Conservation (phyloP, 1,140 invertebrate genomes). For the Apis laboriosa region DNA sequence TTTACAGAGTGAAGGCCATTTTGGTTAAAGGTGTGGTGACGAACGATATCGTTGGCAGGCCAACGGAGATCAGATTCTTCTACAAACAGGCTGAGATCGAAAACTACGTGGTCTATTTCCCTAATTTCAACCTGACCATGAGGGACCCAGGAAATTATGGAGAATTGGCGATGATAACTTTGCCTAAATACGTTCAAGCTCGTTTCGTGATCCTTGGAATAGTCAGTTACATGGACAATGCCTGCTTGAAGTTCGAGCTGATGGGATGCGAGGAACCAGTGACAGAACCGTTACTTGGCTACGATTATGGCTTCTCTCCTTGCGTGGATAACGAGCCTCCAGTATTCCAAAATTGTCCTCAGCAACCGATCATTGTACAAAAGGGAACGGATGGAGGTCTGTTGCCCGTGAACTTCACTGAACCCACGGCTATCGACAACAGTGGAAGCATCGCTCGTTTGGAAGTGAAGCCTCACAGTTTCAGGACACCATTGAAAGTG, state of each 20-base stretch:
- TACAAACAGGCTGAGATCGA: constrained; percentile 96
- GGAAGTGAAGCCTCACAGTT: constrained; percentile 94
- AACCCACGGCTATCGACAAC: constrained; percentile 96
- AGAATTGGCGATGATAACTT: constrained; percentile 96
- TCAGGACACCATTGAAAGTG: constrained; percentile 92
- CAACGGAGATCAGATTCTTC: constrained; percentile 97
- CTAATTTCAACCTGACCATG: constrained; percentile 96
- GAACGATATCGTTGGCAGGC: constrained; percentile 95
- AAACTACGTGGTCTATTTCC: constrained; percentile 98
- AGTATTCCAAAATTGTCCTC: constrained; percentile 97
- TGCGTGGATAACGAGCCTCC: constrained; percentile 98
- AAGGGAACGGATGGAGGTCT: constrained; percentile 93
- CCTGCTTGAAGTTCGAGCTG: constrained; percentile 97
- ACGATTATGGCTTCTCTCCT: constrained; percentile 95
- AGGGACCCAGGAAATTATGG: constrained; percentile 96
- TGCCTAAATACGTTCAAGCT: constrained; percentile 96
- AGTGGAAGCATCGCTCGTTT: constrained; percentile 95
- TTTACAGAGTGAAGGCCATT: constrained; percentile 94
- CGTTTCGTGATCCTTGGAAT: constrained; percentile 96
- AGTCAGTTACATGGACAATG: constrained; percentile 97
- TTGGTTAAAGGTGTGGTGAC: constrained; percentile 96
- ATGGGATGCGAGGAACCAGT: constrained; percentile 96
- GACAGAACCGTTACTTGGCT: constrained; percentile 91
- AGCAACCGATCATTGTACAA: constrained; percentile 93
- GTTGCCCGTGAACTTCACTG: constrained; percentile 94